Evolutionary conservation across 2,797 vertebrate genomes (phyloP).

Genomic region (Craterocephalus amniculus): DNA sequence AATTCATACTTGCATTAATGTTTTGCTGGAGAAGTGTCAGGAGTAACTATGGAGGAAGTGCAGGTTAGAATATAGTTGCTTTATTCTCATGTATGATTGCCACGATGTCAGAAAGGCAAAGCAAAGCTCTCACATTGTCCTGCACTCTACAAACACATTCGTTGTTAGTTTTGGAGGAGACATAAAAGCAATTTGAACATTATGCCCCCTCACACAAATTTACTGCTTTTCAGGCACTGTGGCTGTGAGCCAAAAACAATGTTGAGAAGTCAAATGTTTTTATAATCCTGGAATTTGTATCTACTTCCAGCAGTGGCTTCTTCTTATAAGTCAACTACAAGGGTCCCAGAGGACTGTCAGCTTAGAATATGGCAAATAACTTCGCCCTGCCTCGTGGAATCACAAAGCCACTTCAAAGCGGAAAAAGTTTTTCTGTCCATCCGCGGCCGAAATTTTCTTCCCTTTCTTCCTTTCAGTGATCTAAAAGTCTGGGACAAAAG

Average conservation of each 20-base stretch:
- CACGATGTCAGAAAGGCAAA: neutral
- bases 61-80: neutral
- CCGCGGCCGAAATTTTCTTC: constrained; percentile 1
- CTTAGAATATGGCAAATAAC: constrained; percentile 3
- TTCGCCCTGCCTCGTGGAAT: neutral
- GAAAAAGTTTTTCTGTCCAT: constrained; percentile 14
- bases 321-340: constrained; percentile 3
- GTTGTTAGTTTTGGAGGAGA: neutral
- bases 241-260: constrained; percentile 9
- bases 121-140: neutral
- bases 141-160: neutral
- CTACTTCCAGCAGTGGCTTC: neutral
- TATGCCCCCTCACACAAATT: neutral
- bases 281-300: neutral
- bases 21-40: neutral
- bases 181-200: neutral
- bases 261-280: constrained; percentile 7
- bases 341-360: constrained; percentile 3
- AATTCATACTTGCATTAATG: neutral
- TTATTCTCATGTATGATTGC: neutral
- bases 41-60: neutral
- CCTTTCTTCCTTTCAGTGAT: constrained; percentile 8
- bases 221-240: constrained; percentile 4
- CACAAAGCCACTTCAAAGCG: constrained; percentile 39
- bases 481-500: constrained; percentile 7